Evolutionary conservation across 2,797 vertebrate genomes (phyloP).

Genomic region (Cynopterus sphinx): DNA sequence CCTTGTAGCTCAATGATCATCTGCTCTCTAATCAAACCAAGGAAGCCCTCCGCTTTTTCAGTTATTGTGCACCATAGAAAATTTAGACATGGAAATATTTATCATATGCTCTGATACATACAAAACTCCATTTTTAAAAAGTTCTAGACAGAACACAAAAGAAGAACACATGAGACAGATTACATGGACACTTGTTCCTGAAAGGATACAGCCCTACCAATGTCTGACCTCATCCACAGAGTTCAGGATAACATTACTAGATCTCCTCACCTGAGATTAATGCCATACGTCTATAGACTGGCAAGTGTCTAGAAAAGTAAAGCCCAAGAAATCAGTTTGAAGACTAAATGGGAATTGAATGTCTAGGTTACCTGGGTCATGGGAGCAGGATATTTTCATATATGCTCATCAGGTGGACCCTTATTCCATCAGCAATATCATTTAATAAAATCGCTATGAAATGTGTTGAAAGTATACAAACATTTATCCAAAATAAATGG

Average conservation of each 20-base stretch:
- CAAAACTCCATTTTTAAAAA: not conserved
- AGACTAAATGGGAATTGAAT: slow-evolving; percentile 81
- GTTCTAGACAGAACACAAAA: no score
- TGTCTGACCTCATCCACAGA: slow-evolving; percentile 14
- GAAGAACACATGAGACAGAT: no score
- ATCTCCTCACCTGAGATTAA: slow-evolving; percentile 89
- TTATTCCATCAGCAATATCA: not conserved
- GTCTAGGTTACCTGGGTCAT: slow-evolving; percentile 85
- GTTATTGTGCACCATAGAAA: not conserved
- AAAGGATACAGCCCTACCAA: not conserved
- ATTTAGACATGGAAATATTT: not conserved
- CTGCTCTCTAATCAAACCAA: slow-evolving; percentile 7
- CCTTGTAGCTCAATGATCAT: not conserved
- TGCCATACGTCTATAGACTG: slow-evolving; percentile 87
- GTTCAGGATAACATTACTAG: slow-evolving; percentile 84
- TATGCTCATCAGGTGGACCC: not conserved
- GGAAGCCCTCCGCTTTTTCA: not conserved
- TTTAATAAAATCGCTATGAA: not conserved
- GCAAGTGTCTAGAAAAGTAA: slow-evolving; percentile 73
- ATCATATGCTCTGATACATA: not conserved
- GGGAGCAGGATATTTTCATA: not conserved
- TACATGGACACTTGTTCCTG: not conserved
- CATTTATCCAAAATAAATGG: not conserved
- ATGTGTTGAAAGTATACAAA: not conserved
- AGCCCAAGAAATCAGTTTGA: not conserved